Base-by-base conservation (phyloP, 2,888 invertebrate species). In the Bibio marci region DNA sequence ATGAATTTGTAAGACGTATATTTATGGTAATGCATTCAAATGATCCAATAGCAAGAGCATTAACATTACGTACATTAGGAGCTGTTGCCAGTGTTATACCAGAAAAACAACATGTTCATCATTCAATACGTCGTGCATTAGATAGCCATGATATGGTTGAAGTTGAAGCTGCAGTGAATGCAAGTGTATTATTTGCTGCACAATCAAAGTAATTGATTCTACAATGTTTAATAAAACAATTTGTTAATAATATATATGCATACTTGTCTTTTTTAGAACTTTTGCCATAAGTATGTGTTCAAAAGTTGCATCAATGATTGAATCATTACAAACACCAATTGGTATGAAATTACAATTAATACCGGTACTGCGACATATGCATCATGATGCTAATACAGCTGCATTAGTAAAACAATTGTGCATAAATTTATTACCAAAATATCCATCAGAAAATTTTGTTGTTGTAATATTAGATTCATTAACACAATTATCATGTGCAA, bases 231-330 rank as follows among this genome's bases (percentile, higher is more conserved):
- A 13, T 28, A 14, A 15, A 11, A 31, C 4, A 43, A 26, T 15
- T 18, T 41, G 6, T 2, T 8, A 13, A 30, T 25, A 33, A 19
- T 17, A 27, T 33, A 15, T 37, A 11, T 43, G 17, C 15, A 14
- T 42, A 43, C 42, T 22, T 22, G 4, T 37, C 41, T 45, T 35
- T 67, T 64, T 15, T 57, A 86, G 86, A 58, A 73, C 83, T n/a
- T 95, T 95, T 71, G 91, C 94, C 2, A 80, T 87, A 17, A 87
- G 87, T 42, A 90, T 95, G 79, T 92, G 91, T 55, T 86, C 86
- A 47, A 92, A 92, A 59, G 77, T 97, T 39, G 85, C 90, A 0
- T 83, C 88, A 48, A 94, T 94, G 91, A 90, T 95, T 47, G 81
- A 86, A 54, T 85, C 88, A 30, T 75, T 91, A 50, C 82, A 87